Evolutionary conservation across 1,140 invertebrate genomes (phyloP).

Genomic region (Polypedilum vanderplanki): DNA sequence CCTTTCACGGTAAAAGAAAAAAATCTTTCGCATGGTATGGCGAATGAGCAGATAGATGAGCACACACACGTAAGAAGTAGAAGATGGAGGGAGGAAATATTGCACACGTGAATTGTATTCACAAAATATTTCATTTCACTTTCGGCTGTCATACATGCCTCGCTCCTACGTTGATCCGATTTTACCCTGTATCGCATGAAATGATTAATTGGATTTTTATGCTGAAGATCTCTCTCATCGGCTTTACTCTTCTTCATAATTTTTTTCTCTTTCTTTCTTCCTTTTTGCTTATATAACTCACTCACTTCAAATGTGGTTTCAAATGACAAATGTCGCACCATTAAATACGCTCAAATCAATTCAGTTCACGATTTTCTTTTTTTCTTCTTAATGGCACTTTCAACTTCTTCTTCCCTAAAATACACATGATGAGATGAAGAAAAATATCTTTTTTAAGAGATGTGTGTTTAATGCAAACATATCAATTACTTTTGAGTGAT

Average conservation of each 20-base stretch:
- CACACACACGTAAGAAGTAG: not conserved
- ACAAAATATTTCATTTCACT: constrained; percentile 19
- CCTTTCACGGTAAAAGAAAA: too few relatives aligned
- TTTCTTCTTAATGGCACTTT: not conserved
- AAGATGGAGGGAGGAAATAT: not conserved
- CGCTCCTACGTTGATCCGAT: constrained; percentile 10
- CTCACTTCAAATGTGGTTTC: constrained; percentile 1
- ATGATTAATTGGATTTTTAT: constrained; percentile 20
- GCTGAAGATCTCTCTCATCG: constrained; percentile 16
- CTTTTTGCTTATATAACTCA: not conserved
- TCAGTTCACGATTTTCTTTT: constrained; percentile 10
- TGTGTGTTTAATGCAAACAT: not conserved
- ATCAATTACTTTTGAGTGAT: not conserved
- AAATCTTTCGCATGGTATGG: too few relatives aligned
- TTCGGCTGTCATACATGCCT: constrained; percentile 10
- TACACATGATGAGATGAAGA: not conserved
- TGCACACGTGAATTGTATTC: constrained; percentile 17
- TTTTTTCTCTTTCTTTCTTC: not conserved
- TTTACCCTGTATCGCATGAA: constrained; percentile 7
- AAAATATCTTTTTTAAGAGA: not conserved
- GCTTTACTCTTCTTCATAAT: constrained; percentile 18
- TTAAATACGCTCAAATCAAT: constrained; percentile 14
- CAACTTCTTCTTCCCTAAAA: not conserved
- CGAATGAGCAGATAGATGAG: constrained; percentile 7
- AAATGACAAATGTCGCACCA: constrained; percentile 17